phyloP scores from a whole-genome alignment of 2,888 invertebrate genomes.

The Unio pictorum region DNA sequence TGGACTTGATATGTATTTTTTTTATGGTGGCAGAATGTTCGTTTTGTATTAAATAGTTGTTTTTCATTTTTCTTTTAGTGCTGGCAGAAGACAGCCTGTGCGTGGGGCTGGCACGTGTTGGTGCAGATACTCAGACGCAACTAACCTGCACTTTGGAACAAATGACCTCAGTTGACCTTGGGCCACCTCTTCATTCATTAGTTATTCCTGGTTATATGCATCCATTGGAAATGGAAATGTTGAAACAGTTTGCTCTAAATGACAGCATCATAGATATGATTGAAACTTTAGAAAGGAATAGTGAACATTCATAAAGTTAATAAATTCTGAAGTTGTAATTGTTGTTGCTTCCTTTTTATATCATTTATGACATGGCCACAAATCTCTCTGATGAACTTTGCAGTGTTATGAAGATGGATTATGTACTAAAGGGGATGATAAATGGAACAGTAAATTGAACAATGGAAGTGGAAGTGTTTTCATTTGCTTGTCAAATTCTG shows the following conservation, averaged over 20 bases:
- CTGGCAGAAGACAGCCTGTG: constrained; percentile 77
- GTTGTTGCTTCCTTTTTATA: too few relatives aligned
- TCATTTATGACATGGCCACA: too few relatives aligned
- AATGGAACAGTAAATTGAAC: too few relatives aligned
- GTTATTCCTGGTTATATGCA: constrained; percentile 91
- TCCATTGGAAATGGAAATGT: constrained; percentile 91
- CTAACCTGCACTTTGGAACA: constrained; percentile 81
- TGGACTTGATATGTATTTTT: neutral
- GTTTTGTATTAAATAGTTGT: neutral
- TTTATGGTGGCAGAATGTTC: neutral
- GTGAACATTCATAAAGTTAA: too few relatives aligned
- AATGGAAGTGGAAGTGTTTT: too few relatives aligned
- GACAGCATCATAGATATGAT: constrained; percentile 26
- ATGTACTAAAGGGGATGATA: too few relatives aligned
- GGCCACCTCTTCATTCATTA: constrained; percentile 93
- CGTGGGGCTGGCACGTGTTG: constrained; percentile 93
- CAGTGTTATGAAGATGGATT: too few relatives aligned
- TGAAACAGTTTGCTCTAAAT: constrained; percentile 72
- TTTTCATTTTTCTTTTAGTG: constrained; percentile 54
- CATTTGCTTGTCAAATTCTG: too few relatives aligned
- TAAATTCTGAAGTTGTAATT: too few relatives aligned
- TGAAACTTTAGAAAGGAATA: too few relatives aligned
- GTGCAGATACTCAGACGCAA: constrained; percentile 83
- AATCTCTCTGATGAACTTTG: too few relatives aligned
- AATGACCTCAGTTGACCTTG: constrained; percentile 84